Percentiles rank a stretch among this genome's conserved stretches.
phyloP scores from a whole-genome alignment of 2,797 vertebrate genomes.

The Setipinna tenuifilis region DNA sequence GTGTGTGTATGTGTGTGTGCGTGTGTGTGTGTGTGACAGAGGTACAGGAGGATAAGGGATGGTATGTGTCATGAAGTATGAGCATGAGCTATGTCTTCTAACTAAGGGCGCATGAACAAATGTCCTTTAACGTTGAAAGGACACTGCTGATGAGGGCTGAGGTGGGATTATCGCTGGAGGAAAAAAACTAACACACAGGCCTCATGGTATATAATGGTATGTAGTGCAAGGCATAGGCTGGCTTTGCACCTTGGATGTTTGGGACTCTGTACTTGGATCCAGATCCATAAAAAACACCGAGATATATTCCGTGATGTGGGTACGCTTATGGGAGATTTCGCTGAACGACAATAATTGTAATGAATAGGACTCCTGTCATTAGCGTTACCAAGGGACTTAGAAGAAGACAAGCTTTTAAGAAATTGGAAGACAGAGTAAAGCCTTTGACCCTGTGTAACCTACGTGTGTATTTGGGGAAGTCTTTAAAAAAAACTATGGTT shows the following conservation, averaged over 20 bases:
- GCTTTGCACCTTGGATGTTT: neutral
- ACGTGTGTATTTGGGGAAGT: neutral
- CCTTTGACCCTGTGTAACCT: neutral
- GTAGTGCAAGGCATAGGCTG: neutral
- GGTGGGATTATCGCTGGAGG: neutral
- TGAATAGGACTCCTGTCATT: neutral
- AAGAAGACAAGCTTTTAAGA: slow-evolving; percentile 6
- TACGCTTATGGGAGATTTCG: neutral
- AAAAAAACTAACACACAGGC: neutral
- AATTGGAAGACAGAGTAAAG: neutral
- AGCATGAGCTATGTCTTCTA: neutral
- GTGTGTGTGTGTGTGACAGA: neutral
- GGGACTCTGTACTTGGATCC: neutral
- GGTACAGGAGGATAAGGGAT: neutral
- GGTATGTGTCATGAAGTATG: neutral
- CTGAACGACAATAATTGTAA: neutral
- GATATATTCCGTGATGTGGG: neutral
- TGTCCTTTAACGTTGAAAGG: neutral
- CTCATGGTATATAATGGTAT: neutral
- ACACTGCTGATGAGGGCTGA: neutral
- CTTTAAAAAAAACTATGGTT: neutral
- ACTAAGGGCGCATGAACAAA: neutral
- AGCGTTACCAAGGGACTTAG: neutral
- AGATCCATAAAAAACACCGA: neutral
- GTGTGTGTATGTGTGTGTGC: slow-evolving; percentile 20